These are phyloP conservation scores for Pteria penguin DNA, from an alignment of 2,888 invertebrate species.

Conservation along the genomic window DNA sequence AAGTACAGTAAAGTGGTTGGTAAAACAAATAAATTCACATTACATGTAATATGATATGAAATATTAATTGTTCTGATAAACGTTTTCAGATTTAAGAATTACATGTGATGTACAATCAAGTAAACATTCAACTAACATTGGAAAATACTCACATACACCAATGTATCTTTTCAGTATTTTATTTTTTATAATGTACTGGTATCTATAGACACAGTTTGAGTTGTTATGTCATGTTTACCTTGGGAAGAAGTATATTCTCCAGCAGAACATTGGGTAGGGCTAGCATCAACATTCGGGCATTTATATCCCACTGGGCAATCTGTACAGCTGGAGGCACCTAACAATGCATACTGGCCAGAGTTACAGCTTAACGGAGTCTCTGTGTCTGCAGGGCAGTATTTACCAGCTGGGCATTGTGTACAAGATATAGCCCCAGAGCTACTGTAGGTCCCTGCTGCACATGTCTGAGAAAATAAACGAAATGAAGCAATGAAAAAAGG, in stretches of 20 bases:
- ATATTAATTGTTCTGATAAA: no score
- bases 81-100: no score
- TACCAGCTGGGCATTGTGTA: slow-evolving; percentile 70
- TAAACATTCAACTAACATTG: no score
- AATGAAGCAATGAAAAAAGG: not conserved
- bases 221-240: slow-evolving; percentile 57
- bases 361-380: slow-evolving; percentile 62
- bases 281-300: slow-evolving; percentile 53
- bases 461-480: slow-evolving; percentile 8
- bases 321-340: slow-evolving; percentile 63
- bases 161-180: no score
- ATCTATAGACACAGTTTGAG: no score
- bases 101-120: no score
- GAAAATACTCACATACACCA: no score
- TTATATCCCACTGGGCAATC: slow-evolving; percentile 68
- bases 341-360: slow-evolving; percentile 67
- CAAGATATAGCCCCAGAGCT: slow-evolving; percentile 67
- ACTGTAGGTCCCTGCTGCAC: slow-evolving; percentile 45
- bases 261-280: slow-evolving; percentile 53
- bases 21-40: no score
- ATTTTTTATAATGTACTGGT: no score
- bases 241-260: slow-evolving; percentile 64
- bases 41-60: no score
- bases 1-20: no score
- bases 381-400: slow-evolving; percentile 64